Evolutionary conservation across 1,140 invertebrate species (phyloP).

Genomic region (Portunus trituberculatus): DNA sequence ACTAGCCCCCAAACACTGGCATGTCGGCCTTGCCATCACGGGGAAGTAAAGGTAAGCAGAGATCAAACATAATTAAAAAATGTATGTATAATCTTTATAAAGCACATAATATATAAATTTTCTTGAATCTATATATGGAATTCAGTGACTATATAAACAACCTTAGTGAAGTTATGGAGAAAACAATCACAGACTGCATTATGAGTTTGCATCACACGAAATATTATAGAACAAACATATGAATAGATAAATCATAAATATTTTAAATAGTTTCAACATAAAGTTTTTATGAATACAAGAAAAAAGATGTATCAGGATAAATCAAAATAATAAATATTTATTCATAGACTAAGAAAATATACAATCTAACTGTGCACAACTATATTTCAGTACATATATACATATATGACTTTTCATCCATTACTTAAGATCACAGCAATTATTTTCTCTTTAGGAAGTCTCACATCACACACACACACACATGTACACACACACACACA

Average conservation of each 20-base stretch:
- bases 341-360: slow-evolving; percentile 53
- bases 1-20: too few species aligned
- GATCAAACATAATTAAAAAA: too few species aligned
- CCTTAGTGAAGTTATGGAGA: too few species aligned
- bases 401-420: not conserved
- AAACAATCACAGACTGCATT: not conserved
- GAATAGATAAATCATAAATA: not conserved
- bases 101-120: too few species aligned
- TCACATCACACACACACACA: not conserved
- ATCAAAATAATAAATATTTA: not conserved
- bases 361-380: slow-evolving; percentile 61
- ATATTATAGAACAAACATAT: not conserved
- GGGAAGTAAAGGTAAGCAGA: too few species aligned
- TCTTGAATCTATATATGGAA: too few species aligned
- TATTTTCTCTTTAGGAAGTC: not conserved
- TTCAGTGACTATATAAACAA: too few species aligned
- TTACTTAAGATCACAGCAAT: not conserved
- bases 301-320: not conserved
- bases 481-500: too few species aligned
- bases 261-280: not conserved
- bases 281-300: not conserved
- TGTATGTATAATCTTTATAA: too few species aligned
- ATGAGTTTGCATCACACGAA: not conserved
- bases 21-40: too few species aligned
- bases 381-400: slow-evolving; percentile 45